Conservation (phyloP, 2,797 vertebrate genomes). For the Eremophila alpestris region DNA sequence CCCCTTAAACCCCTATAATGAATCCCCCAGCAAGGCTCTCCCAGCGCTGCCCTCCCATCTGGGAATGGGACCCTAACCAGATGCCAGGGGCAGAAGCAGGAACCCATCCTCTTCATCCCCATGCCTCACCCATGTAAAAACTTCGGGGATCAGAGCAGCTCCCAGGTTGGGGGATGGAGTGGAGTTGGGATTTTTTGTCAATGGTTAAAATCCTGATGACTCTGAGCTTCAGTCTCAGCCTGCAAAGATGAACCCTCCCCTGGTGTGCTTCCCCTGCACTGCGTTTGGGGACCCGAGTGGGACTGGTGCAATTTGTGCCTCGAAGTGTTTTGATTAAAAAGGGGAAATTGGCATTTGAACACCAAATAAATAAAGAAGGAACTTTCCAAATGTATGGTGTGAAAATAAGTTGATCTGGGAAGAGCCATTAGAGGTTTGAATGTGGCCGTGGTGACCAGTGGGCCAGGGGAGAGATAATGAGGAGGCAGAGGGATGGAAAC, state of each 20-base stretch:
- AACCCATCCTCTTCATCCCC: background rate
- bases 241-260: background rate
- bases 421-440: background rate
- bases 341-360: background rate
- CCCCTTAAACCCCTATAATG: too few relatives aligned
- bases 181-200: background rate
- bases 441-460: too few relatives aligned
- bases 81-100: background rate
- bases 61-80: background rate
- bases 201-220: background rate
- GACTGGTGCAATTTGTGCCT: rapidly evolving
- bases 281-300: rapidly evolving
- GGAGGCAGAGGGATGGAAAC: background rate
- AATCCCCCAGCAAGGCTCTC: background rate
- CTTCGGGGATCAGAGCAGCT: background rate
- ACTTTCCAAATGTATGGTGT: rapidly evolving
- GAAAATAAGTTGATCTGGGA: background rate
- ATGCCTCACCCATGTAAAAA: rapidly evolving
- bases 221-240: background rate
- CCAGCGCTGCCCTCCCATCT: rapidly evolving
- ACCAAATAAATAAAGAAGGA: rapidly evolving
- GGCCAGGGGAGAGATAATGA: background rate
- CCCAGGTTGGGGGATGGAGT: background rate
- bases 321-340: background rate
- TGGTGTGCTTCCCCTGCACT: rapidly evolving